These are phyloP conservation scores for Latrodectus elegans DNA, from an alignment of 2,888 invertebrate species.

Conservation along the genomic window DNA sequence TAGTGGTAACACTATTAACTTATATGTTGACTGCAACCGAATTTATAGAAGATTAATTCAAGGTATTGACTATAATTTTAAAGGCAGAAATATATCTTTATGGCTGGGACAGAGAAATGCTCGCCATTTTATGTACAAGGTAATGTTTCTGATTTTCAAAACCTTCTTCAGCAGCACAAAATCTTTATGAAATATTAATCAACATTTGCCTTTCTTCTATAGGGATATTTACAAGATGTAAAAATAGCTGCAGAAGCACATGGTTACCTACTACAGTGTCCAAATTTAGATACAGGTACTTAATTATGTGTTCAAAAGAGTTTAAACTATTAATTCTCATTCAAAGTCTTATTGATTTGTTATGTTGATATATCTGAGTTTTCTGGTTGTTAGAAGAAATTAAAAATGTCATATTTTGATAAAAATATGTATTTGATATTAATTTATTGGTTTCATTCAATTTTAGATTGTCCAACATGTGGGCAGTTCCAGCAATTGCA, in stretches of 20 bases:
- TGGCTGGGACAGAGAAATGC: constrained; percentile 92
- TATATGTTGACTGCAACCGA: constrained; percentile 90
- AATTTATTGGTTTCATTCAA: neutral
- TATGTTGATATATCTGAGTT: too few relatives aligned
- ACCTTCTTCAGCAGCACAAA: neutral
- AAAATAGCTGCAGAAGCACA: constrained; percentile 85
- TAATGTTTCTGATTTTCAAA: constrained; percentile 75
- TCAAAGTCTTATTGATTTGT: too few relatives aligned
- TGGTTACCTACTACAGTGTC: constrained; percentile 90
- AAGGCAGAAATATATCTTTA: constrained; percentile 78
- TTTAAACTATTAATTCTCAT: too few relatives aligned
- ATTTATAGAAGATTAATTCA: constrained; percentile 85
- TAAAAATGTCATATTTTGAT: too few relatives aligned
- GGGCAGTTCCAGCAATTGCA: constrained; percentile 90
- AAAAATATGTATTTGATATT: too few relatives aligned
- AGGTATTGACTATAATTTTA: constrained; percentile 81
- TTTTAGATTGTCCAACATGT: constrained; percentile 87
- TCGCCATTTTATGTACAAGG: constrained; percentile 91
- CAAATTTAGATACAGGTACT: constrained; percentile 83
- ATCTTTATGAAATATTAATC: neutral
- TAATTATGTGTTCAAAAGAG: too few relatives aligned
- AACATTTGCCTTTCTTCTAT: constrained; percentile 13
- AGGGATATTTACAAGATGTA: constrained; percentile 93
- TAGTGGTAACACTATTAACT: constrained; percentile 85
- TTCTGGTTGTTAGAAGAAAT: too few relatives aligned